Evolutionary conservation across 2,888 invertebrate genomes (phyloP), one percentile per base, ranked within the genome.

Genomic region (Spodoptera exigua): DNA sequence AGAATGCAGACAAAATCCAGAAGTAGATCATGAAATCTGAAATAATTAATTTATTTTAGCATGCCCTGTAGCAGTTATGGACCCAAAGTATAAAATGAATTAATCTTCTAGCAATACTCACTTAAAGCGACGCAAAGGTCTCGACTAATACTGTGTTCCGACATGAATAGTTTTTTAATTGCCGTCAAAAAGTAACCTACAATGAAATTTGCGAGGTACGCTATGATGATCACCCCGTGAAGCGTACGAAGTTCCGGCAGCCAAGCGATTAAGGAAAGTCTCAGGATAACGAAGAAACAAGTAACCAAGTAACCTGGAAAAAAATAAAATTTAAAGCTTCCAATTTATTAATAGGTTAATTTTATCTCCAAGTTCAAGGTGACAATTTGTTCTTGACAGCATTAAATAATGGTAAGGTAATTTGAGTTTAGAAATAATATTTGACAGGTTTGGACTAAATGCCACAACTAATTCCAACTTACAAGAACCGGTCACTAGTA

Each of bases 11-110:
- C 77, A 96, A 88, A 77, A 96, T 90, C 40, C 94, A 91, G 79
- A 95, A 96, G 75, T 96, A 95, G 69, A 95, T 93, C 36, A 94
- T 80, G 78, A 95, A 95, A 0, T 95, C 97, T 96, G 91, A 16
- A 94, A 95, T 7, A 43, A 3, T 27, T 9, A 27, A 27, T 1
- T 27, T 27, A 5, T 27, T 5, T 21, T 5, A 5, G 1, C 27
- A 27, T 27, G 9, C 7, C n/a, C n/a, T n/a, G n/a, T n/a, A n/a
- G n/a, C n/a, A n/a, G n/a, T n/a, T n/a, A n/a, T n/a, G n/a, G n/a
- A n/a, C n/a, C n/a, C n/a, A n/a, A n/a, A n/a, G n/a, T n/a, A n/a
- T n/a, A n/a, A n/a, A n/a, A n/a, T n/a, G n/a, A n/a, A n/a, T n/a
- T n/a, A n/a, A n/a, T n/a, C n/a, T n/a, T n/a, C n/a, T n/a, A n/a